phyloP scores from a whole-genome alignment of 1,140 invertebrate species.

The Penaeus japonicus region DNA sequence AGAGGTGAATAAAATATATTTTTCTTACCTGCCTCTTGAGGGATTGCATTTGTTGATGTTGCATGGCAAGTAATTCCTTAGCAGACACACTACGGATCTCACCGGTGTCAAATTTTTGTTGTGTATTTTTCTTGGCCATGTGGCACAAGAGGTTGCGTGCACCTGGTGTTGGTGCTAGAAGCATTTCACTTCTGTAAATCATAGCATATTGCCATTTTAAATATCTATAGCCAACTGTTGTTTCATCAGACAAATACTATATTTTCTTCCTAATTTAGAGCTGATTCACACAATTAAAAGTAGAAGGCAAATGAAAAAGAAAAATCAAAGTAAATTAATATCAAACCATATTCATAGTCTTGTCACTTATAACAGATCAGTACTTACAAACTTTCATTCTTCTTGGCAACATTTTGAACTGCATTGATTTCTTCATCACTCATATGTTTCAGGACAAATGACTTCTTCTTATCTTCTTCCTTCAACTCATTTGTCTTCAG shows the following conservation, averaged over 20 bases:
- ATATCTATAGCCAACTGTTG: too few species aligned
- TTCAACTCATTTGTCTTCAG: slow-evolving; percentile 79
- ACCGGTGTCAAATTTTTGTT: slow-evolving; percentile 18
- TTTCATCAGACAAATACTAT: too few species aligned
- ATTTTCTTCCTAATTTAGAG: too few species aligned
- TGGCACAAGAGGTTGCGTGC: slow-evolving; percentile 56
- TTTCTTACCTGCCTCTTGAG: slow-evolving; percentile 38
- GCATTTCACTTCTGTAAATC: slow-evolving; percentile 47
- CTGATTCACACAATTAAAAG: background rate
- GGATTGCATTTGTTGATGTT: slow-evolving; percentile 20
- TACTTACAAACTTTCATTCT: slow-evolving; percentile 51
- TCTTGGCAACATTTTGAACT: slow-evolving; percentile 38
- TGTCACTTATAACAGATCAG: background rate
- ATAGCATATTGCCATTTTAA: too few species aligned
- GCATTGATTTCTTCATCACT: slow-evolving; percentile 43
- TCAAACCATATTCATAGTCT: background rate
- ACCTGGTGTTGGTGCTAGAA: slow-evolving; percentile 59
- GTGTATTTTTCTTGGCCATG: slow-evolving; percentile 37
- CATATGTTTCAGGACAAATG: slow-evolving; percentile 54
- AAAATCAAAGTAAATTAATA: background rate
- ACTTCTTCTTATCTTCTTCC: slow-evolving; percentile 67
- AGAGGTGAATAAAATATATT: background rate
- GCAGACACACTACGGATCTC: slow-evolving; percentile 39
- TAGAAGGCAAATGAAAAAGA: background rate
- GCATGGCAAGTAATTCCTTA: slow-evolving; percentile 52